Evolutionary conservation across 2,797 vertebrate genomes (phyloP), one percentile per base, ranked within the genome.

Genomic region (Varecia variegata): DNA sequence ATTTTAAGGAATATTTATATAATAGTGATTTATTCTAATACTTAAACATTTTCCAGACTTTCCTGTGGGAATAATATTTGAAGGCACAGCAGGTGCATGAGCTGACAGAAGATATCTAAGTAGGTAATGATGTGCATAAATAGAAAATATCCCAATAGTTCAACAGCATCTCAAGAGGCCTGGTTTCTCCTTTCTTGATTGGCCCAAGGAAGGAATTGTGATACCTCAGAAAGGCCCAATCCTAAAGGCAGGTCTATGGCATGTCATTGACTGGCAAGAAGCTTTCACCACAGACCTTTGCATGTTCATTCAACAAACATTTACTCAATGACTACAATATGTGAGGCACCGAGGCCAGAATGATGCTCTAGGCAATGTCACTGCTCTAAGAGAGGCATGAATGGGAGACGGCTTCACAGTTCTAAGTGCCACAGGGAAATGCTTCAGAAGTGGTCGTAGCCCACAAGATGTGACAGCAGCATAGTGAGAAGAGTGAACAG

Each of bases 21-120:
- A 83, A 74, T 27, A 71, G 11, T 71, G 11, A 92, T 94, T 77
- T 47, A 77, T 67, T 88, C 35, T 80, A 71, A 95, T 68, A 58
- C 54, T 90, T 80, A 74, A 96, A 95, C 5, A 76, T 74, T 80
- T 93, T 45, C 82, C 60, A 70, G 54, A 21, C 20, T 89, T 91
- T 88, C 73, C n/a, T 45, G 8, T 38, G 79, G 73, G 79, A 94
- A 96, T 9, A 45, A 9, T 21, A 76, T 8, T 30, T n/a, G 52
- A 50, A 82, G 23, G 27, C 45, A 85, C 35, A 80, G 21, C 74
- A 84, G 30, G 32, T 47, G 10, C 7, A 38, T 40, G 21, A 88
- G 73, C 30, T 84, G 82, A 92, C 43, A 56, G 67, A 79, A 60
- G 25, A 50, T 54, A 43, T 81, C 23, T 40, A 47, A 52, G 54